phyloP scores from a whole-genome alignment of 2,888 invertebrate species.

The Schrankia costaestrigalis region DNA sequence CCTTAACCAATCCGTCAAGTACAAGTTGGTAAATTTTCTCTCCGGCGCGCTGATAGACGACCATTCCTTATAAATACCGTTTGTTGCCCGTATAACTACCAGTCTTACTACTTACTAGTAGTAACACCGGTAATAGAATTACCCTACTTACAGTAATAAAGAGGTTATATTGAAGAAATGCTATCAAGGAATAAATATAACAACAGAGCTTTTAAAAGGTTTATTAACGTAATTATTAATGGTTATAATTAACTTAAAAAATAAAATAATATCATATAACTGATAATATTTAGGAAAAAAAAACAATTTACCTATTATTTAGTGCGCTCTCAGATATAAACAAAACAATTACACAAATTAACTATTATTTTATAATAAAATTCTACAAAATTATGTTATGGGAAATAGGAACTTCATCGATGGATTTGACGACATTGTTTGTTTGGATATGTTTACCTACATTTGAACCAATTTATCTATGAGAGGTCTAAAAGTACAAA shows the following conservation, averaged over 20 bases:
- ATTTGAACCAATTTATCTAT: too few relatives aligned
- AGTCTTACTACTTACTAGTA: too few relatives aligned
- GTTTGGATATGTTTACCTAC: too few relatives aligned
- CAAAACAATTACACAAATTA: constrained; percentile 22
- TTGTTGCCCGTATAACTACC: too few relatives aligned
- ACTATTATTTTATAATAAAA: constrained; percentile 23
- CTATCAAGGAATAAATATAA: constrained; percentile 2
- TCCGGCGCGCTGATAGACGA: too few relatives aligned
- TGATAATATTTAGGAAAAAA: constrained; percentile 30
- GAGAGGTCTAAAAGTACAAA: too few relatives aligned
- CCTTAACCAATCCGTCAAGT: too few relatives aligned
- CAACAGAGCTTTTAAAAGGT: constrained; percentile 19
- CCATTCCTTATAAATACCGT: too few relatives aligned
- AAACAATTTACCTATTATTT: constrained; percentile 23
- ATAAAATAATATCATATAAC: constrained; percentile 35
- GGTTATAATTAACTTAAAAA: constrained; percentile 16
- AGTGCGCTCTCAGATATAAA: constrained; percentile 23
- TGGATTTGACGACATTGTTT: constrained; percentile 13
- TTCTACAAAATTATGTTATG: constrained; percentile 20
- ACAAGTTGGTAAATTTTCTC: too few relatives aligned
- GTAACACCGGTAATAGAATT: too few relatives aligned
- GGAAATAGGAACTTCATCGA: constrained; percentile 36
- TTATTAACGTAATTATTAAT: constrained; percentile 20
- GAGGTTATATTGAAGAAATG: too few relatives aligned
- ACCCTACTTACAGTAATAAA: too few relatives aligned